phyloP scores from a whole-genome alignment of 2,888 invertebrate species.

The Campaea margaritaria region DNA sequence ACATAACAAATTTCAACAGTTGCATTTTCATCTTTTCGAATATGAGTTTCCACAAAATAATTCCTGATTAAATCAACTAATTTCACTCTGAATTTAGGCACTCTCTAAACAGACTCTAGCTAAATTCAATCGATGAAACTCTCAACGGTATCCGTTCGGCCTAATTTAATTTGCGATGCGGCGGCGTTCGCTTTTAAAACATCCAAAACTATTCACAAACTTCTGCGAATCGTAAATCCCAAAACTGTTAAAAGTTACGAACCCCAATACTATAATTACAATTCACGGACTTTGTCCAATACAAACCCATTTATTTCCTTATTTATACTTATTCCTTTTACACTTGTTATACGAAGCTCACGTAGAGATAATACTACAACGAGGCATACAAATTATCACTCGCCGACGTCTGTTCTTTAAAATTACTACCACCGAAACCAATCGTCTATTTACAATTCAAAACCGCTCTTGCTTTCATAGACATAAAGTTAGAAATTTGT shows the following conservation, averaged over 20 bases:
- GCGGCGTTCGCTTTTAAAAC: slow-evolving; percentile 25
- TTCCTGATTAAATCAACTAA: no score
- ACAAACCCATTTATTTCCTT: slow-evolving; percentile 74
- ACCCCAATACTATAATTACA: slow-evolving; percentile 62
- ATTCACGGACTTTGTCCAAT: slow-evolving; percentile 57
- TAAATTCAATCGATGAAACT: slow-evolving; percentile 13
- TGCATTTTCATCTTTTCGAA: no score
- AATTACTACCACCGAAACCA: slow-evolving; percentile 61
- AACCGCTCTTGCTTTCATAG: slow-evolving; percentile 41
- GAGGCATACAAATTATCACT: slow-evolving; percentile 83
- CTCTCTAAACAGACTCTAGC: slow-evolving; percentile 3
- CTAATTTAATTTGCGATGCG: slow-evolving; percentile 21
- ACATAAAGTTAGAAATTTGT: slow-evolving; percentile 42
- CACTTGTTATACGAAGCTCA: slow-evolving; percentile 77
- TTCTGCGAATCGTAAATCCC: slow-evolving; percentile 29
- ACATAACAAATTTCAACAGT: no score
- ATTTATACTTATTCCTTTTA: slow-evolving; percentile 70
- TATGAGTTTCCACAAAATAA: no score
- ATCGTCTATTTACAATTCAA: slow-evolving; percentile 16
- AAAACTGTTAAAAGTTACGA: slow-evolving; percentile 39
- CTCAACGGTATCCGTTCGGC: slow-evolving; percentile 10
- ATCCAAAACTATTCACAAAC: slow-evolving; percentile 10
- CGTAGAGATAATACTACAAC: slow-evolving; percentile 83
- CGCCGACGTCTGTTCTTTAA: slow-evolving; percentile 69
- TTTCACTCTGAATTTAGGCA: background rate